Conservation (phyloP, 2,797 vertebrate genomes). For the Australoheros facetus region DNA sequence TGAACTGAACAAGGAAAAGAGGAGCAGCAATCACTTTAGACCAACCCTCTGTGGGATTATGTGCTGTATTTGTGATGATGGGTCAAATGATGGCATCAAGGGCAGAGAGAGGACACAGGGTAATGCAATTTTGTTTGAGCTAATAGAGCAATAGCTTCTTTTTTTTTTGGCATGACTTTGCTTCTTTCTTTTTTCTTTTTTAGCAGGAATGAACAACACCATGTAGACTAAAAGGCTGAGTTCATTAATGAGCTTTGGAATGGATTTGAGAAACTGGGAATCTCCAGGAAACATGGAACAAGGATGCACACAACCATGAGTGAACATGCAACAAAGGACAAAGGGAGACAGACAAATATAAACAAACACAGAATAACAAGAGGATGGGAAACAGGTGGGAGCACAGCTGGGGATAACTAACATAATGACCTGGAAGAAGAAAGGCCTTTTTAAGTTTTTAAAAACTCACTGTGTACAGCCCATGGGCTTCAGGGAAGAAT, state of each 20-base stretch:
- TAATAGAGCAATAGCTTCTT: not conserved
- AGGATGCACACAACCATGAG: too few species aligned
- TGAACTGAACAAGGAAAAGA: slow-evolving; percentile 72
- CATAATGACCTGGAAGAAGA: too few species aligned
- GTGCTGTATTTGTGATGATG: slow-evolving; percentile 69
- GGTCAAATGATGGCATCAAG: slow-evolving; percentile 73
- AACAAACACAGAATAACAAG: too few species aligned
- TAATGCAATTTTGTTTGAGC: slow-evolving; percentile 5
- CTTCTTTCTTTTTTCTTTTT: not conserved
- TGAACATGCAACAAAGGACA: too few species aligned
- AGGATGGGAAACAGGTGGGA: too few species aligned
- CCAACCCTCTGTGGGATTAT: slow-evolving; percentile 59
- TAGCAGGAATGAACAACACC: not conserved
- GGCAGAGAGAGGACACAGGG: slow-evolving; percentile 11
- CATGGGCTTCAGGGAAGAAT: not conserved
- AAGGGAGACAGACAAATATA: too few species aligned
- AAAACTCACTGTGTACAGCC: too few species aligned
- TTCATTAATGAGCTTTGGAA: not conserved
- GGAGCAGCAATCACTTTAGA: slow-evolving; percentile 73
- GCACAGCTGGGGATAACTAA: too few species aligned
- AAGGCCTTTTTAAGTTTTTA: too few species aligned
- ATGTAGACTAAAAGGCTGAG: not conserved
- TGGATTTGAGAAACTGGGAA: not conserved
- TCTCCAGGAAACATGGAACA: too few species aligned
- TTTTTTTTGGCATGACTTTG: not conserved